Evolutionary conservation across 2,113 vertebrate genomes (phyloP).

Genomic region (Hipposideros armiger): DNA sequence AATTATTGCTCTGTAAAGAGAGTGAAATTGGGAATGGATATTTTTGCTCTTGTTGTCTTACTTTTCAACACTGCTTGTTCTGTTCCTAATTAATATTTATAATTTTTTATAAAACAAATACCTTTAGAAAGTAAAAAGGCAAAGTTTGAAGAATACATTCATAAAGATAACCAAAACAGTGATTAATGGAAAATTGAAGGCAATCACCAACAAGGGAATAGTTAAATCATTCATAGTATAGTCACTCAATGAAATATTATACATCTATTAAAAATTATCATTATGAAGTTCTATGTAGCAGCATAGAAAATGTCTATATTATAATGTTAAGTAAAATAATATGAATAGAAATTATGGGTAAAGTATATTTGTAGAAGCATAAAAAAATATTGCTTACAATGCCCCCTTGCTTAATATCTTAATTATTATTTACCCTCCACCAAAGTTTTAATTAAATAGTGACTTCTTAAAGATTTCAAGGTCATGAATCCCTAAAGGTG

Average conservation of each 20-base stretch:
- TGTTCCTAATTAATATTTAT: slow-evolving; percentile 37
- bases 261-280: not conserved
- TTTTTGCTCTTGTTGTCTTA: not conserved
- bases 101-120: not conserved
- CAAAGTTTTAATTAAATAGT: not conserved
- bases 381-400: not conserved
- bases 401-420: not conserved
- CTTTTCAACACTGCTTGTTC: not conserved
- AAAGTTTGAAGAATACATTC: not conserved
- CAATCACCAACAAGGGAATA: not conserved
- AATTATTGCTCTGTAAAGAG: not conserved
- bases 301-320: not conserved
- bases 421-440: not conserved
- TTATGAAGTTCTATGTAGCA: not conserved
- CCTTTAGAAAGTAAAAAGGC: slow-evolving; percentile 11
- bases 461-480: not conserved
- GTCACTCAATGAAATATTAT: not conserved
- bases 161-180: not conserved
- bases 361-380: not conserved
- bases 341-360: not conserved
- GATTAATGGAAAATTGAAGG: not conserved
- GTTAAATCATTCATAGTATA: not conserved
- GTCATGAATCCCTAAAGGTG: not conserved
- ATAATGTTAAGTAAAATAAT: not conserved
- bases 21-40: not conserved